Evolutionary conservation across 2,113 vertebrate genomes (phyloP), one percentile per base, ranked within the genome.

Genomic region (Lagopus muta): DNA sequence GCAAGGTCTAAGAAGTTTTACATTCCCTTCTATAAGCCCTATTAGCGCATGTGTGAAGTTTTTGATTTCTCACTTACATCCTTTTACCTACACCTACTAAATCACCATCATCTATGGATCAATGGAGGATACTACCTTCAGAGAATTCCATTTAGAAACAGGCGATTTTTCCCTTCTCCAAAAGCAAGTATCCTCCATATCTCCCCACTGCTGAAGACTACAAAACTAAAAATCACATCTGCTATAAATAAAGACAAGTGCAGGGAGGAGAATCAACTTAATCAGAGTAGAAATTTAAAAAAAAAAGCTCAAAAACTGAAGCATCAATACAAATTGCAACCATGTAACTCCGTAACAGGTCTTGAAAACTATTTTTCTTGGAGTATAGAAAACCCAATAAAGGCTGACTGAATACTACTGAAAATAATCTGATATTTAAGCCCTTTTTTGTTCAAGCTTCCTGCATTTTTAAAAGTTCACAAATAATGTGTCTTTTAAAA

Each of bases 111-210:
- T 55, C 72, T 81, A 58, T 87, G 89, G 92, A 97, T 94, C 90
- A 96, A 93, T 92, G 89, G 89, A 97, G 95, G 95, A 97, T 94
- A 97, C 83, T 96, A 97, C 89, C 96, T 96, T 97, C 97, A 97
- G 96, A 97, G 94, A 97, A 97, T 97, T 96, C 81, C 93, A 97
- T 96, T 97, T 96, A 97, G 94, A 97, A 98, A 97, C 92, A 94
- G 94, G 93, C 65, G 91, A 92, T 94, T 95, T 96, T 94, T 96
- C 88, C 95, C 74, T 97, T 97, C 94, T 97, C 97, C 95, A 96
- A 97, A 98, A 97, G 96, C 95, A 96, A 97, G 95, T 97, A 97
- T 97, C 96, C 94, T 97, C 97, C 96, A 97, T 96, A 94, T 95
- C 79, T 91, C 88, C 96, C 93, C 93, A 96, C 65, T 95, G 86